These are phyloP conservation scores for Pyrgilauda ruficollis DNA, from an alignment of 2,113 vertebrate species.

Conservation along the genomic window DNA sequence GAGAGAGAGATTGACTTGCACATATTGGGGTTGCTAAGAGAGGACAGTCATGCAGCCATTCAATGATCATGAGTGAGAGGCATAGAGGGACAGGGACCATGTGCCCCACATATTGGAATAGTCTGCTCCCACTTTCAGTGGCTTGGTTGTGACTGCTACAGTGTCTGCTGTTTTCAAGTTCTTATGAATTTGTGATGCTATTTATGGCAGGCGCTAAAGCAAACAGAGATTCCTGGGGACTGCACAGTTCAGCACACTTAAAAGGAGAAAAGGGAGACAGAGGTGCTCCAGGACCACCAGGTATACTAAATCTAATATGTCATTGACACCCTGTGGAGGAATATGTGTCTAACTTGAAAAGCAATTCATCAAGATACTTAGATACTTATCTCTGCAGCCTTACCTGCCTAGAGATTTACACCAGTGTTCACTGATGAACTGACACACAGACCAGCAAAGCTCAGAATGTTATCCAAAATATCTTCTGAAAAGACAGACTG, in stretches of 20 bases:
- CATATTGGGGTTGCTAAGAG: neutral
- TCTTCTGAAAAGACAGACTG: neutral
- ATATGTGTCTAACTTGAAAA: neutral
- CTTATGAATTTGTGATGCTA: neutral
- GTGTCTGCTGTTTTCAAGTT: neutral
- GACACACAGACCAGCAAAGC: neutral
- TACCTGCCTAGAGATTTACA: neutral
- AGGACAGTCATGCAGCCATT: neutral
- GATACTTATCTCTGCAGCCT: neutral
- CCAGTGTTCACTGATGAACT: neutral
- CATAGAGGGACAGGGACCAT: neutral
- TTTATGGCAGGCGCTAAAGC: conserved; percentile 65
- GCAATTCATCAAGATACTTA: neutral
- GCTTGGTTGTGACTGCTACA: neutral
- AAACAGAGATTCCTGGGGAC: conserved; percentile 68
- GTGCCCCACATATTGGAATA: neutral
- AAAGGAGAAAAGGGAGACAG: conserved; percentile 92
- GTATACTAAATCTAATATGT: conserved; percentile 57
- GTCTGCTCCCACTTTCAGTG: neutral
- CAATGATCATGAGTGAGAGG: neutral
- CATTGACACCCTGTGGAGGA: neutral
- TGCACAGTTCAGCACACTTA: neutral
- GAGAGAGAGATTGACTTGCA: neutral
- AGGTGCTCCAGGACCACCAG: conserved; percentile 80
- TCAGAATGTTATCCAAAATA: neutral